These are phyloP conservation scores for Ptychobarbus kaznakovi DNA, from an alignment of 2,797 vertebrate genomes.

Conservation along the genomic window DNA sequence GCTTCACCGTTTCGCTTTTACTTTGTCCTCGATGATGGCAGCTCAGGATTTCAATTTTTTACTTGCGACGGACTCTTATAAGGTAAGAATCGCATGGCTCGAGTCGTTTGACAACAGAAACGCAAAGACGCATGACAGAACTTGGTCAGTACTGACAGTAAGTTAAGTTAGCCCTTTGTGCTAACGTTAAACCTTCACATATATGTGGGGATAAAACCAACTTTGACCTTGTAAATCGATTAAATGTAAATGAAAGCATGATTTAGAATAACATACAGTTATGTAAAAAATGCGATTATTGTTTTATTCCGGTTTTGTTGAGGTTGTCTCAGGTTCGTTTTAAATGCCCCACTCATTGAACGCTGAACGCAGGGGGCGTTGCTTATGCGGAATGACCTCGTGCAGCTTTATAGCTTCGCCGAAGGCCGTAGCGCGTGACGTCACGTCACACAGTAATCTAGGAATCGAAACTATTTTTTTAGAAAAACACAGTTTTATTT, in stretches of 20 bases:
- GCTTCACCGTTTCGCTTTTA: constrained; percentile 38
- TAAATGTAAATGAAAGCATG: not conserved
- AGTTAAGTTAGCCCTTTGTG: not conserved
- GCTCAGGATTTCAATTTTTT: constrained; percentile 79
- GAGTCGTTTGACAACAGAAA: not conserved
- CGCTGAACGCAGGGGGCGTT: constrained; percentile 14
- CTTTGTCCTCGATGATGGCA: constrained; percentile 72
- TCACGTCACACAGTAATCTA: not conserved
- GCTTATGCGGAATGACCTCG: constrained; percentile 37
- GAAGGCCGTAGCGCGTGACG: constrained; percentile 1
- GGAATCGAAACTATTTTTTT: constrained; percentile 11
- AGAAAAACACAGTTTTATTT: not conserved
- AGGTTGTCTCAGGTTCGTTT: constrained; percentile 27
- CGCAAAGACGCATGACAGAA: not conserved
- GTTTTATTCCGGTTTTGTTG: not conserved
- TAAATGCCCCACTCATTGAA: constrained; percentile 59
- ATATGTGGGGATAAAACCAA: not conserved
- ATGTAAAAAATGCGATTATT: not conserved
- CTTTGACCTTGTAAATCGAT: constrained; percentile 9
- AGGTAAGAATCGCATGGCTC: constrained; percentile 70
- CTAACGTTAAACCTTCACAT: not conserved
- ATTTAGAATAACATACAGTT: not conserved
- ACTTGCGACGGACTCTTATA: constrained; percentile 82
- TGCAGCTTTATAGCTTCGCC: constrained; percentile 5
- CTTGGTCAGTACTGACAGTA: not conserved